A percentile compares a stretch with the other conserved stretches of the same genome.
Evolutionary conservation across 2,113 vertebrate genomes (phyloP).

Genomic region (Nipponia nippon): DNA sequence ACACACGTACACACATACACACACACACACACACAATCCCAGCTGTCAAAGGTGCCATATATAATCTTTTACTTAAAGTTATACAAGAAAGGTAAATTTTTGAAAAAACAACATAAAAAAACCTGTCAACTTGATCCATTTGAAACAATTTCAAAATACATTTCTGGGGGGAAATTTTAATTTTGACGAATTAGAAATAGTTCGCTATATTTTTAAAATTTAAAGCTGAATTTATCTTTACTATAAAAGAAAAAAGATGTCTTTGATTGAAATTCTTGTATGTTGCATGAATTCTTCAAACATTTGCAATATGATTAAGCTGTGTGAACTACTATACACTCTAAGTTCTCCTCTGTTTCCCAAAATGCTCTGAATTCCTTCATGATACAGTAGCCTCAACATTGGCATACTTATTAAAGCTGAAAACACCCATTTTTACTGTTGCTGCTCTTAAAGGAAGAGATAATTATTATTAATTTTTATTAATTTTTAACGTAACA

Average conservation of each 20-base stretch:
- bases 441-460: neutral
- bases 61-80: neutral
- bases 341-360: neutral
- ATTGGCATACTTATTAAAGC: neutral
- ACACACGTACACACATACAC: neutral
- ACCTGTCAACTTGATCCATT: neutral
- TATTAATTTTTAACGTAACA: neutral
- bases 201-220: neutral
- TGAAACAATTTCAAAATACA: neutral
- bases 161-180: neutral
- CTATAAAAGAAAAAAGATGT: neutral
- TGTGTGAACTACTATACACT: neutral
- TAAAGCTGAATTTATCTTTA: neutral
- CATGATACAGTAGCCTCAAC: neutral
- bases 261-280: neutral
- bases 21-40: neutral
- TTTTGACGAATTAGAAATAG: neutral
- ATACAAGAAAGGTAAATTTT: no score
- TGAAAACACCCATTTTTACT: neutral
- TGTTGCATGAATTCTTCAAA: neutral
- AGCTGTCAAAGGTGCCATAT: neutral
- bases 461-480: neutral
- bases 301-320: neutral
- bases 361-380: neutral
- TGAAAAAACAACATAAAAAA: neutral